These are phyloP conservation scores for Helicoverpa assulta DNA, from an alignment of 2,888 invertebrate genomes.

Conservation along the genomic window DNA sequence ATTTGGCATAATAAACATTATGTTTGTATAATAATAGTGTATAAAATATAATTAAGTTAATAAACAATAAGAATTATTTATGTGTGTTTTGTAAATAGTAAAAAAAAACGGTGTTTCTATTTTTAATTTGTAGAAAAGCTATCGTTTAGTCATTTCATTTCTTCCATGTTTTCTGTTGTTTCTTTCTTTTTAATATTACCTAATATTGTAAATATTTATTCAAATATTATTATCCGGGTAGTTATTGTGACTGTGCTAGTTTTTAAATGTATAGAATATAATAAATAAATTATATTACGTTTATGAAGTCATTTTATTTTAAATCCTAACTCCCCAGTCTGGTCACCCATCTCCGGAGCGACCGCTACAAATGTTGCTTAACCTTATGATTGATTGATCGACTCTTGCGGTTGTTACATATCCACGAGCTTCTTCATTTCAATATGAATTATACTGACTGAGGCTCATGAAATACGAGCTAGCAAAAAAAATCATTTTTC, in stretches of 20 bases:
- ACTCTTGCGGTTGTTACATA: too few species aligned
- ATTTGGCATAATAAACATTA: conserved; percentile 6
- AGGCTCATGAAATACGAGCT: too few species aligned
- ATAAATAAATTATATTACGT: conserved; percentile 66
- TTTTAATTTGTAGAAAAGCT: conserved; percentile 36
- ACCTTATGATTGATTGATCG: too few species aligned
- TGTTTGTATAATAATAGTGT: conserved; percentile 40
- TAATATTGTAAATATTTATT: conserved; percentile 62
- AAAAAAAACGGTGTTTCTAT: conserved; percentile 23
- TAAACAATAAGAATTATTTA: conserved; percentile 50
- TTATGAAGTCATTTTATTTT: conserved; percentile 54
- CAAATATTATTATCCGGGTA: conserved; percentile 56
- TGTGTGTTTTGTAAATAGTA: conserved; percentile 54
- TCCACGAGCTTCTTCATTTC: too few species aligned
- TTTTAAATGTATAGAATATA: conserved; percentile 50
- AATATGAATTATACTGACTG: too few species aligned
- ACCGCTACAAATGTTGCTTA: too few species aligned
- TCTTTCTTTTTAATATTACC: conserved; percentile 28
- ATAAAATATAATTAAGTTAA: conserved; percentile 16
- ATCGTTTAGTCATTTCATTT: conserved; percentile 63
- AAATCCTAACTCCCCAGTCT: conserved; percentile 17
- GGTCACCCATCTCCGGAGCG: too few species aligned
- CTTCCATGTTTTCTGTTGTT: conserved; percentile 58
- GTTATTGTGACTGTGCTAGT: conserved; percentile 67
- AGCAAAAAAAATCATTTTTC: too few species aligned